Base-by-base conservation (phyloP, 2,113 vertebrate species). In the Antennarius striatus region DNA sequence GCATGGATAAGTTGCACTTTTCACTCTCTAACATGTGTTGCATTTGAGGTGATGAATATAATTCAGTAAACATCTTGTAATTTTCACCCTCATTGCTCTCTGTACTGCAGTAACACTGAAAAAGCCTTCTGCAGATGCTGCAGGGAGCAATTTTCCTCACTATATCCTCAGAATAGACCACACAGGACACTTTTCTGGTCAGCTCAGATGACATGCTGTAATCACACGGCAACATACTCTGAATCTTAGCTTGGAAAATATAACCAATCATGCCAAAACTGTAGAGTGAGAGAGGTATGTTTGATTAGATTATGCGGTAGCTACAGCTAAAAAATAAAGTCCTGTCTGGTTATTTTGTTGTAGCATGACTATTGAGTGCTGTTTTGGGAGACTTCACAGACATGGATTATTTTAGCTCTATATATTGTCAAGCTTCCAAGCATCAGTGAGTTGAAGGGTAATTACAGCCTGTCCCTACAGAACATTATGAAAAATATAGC, bases 401-500 rank as follows among this genome's bases (percentile, higher is more conserved):
- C 32, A 36, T 36, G 32, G 7, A 36, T 36, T 7, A 7, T 36
- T 3, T 36, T 36, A 36, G 32, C 32, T 36, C 32, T 5, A 36
- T 36, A 36, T 2, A 36, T 36, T 36, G 32, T 5, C 32, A 7
- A 48, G 39, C 50, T 42, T 32, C 32, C 39, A 69, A 16, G 52
- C 52, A 63, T 63, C 40, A 75, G 32, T 29, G 42, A 62, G 50
- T 42, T 68, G 22, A 52, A 49, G 14, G 32, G 28, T 70, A 63
- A 81, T 85, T 70, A 61, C 54, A 83, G 51, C 51, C 15, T 58
- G 36, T 15, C 73, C 36, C 55, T 59, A 36, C 53, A 71, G 40
- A 73, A 71, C 32, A 75, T 62, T 48, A 7, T 7, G 3, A 7
- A 1, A 36, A 36, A 36, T 7, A 36, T 7, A 36, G 32, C 32